Evolutionary conservation across 2,113 vertebrate genomes (phyloP), one percentile per base, ranked within the genome.

Genomic region (Anhinga rufa): DNA sequence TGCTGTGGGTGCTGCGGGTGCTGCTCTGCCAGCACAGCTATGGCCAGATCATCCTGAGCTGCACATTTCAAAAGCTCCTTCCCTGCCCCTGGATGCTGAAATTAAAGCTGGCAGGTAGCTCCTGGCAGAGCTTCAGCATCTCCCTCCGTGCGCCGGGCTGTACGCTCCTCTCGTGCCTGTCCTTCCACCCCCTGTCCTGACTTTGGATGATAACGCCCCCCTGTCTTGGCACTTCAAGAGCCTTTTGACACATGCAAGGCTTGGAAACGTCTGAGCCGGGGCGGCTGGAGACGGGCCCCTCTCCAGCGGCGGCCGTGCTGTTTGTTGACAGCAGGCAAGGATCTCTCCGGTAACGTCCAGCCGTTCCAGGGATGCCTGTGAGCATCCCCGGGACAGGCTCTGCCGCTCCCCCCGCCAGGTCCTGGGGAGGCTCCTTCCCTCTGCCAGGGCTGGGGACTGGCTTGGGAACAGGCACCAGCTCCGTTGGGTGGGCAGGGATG

Each of bases 281-380:
- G 61, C 10, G 7, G 57, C 80, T 52, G 88, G 65, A 75, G 51
- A 44, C 7, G 11, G 58, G 93, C 70, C 51, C 60, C 55, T 60
- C 82, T 92, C 69, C 60, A 20, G 32, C 22, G 1, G 65, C 22
- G 3, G 52, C 55, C 4, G 20, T 4, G 46, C 51, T 95, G 86
- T 94, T 94, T 94, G 95, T 92, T 96, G 90, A 92, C 82, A 4
- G 6, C 82, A 49, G 60, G 65, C 42, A 2, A n/a, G 82, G 71
- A 88, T 96, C 95, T 42, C 90, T 92, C 94, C n/a, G 61, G 95
- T 91, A 94, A 94, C 86, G 6, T 32, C n/a, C 9, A 51, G 55
- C 65, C 17, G 2, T 74, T 91, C 93, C 83, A 90, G 68, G 57
- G 61, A 6, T 48, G 58, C 17, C 62, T 68, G 52, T 17, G 79